Conservation (phyloP, 1,140 invertebrate genomes). For the Caligus rogercresseyi region DNA sequence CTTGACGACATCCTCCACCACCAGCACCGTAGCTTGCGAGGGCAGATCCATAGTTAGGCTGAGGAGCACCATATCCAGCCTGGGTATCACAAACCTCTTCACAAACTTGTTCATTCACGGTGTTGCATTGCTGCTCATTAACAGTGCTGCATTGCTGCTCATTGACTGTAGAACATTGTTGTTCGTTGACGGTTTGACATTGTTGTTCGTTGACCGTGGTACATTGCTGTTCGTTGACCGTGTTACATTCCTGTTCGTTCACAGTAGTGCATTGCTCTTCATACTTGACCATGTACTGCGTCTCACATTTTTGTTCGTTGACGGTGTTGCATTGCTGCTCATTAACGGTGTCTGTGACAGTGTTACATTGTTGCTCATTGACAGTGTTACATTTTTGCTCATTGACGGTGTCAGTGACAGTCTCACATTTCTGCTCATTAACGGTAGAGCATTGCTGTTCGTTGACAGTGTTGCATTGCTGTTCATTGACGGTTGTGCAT, state of each 20-base stretch:
- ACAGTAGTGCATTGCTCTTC: slow-evolving; percentile 18
- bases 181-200: slow-evolving; percentile 15
- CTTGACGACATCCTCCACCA: not conserved
- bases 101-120: slow-evolving; percentile 13
- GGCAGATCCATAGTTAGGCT: too few species aligned
- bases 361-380: slow-evolving; percentile 15
- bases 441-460: too few species aligned
- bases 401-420: slow-evolving; percentile 16
- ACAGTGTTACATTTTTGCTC: too few species aligned
- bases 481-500: slow-evolving; percentile 1
- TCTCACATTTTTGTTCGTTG: slow-evolving; percentile 15
- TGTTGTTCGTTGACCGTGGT: slow-evolving; percentile 15
- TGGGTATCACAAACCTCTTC: slow-evolving; percentile 11
- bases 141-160: too few species aligned
- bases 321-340: slow-evolving; percentile 16
- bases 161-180: slow-evolving; percentile 13
- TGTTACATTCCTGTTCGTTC: slow-evolving; percentile 12
- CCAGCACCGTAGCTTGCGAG: slow-evolving; percentile 14
- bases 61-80: slow-evolving; percentile 11
- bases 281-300: slow-evolving; percentile 16
- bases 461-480: too few species aligned
- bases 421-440: too few species aligned
- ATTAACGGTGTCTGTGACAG: slow-evolving; percentile 15
- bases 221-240: slow-evolving; percentile 15
- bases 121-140: slow-evolving; percentile 15